These are phyloP conservation scores for Bryconaethiops microstoma DNA, from an alignment of 2,797 vertebrate genomes.

Conservation along the genomic window DNA sequence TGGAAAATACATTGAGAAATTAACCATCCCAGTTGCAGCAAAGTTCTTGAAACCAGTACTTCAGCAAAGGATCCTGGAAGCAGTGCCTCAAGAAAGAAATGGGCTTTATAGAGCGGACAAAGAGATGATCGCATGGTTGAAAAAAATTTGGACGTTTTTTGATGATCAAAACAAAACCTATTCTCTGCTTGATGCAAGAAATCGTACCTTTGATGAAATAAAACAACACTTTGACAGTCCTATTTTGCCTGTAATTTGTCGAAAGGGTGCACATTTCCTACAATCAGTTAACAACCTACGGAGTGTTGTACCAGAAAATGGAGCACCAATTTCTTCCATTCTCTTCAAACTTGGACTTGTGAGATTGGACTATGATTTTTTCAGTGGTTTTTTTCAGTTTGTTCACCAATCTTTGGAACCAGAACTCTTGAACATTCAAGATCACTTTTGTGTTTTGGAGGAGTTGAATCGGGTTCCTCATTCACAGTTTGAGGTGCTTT, in stretches of 20 bases:
- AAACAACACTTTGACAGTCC: conserved; percentile 65
- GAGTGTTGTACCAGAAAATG: conserved; percentile 58
- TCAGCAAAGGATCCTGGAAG: conserved; percentile 52
- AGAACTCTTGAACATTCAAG: conserved; percentile 64
- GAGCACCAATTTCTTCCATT: conserved; percentile 47
- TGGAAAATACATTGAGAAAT: conserved; percentile 54
- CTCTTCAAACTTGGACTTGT: conserved; percentile 74
- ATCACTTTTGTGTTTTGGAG: conserved; percentile 66
- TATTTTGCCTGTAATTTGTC: conserved; percentile 71
- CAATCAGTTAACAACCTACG: conserved; percentile 58
- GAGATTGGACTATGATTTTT: conserved; percentile 55
- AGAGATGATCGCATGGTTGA: conserved; percentile 59
- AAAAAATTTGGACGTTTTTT: conserved; percentile 68
- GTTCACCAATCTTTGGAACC: accelerated
- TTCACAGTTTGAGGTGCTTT: conserved; percentile 65
- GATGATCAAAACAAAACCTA: conserved; percentile 25
- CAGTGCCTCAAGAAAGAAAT: conserved; percentile 53
- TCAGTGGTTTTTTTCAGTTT: accelerated
- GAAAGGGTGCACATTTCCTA: conserved; percentile 61
- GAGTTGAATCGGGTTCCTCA: conserved; percentile 55
- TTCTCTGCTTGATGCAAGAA: too few relatives aligned
- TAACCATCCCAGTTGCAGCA: conserved; percentile 64
- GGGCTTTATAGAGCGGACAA: conserved; percentile 58
- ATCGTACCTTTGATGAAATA: conserved; percentile 52
- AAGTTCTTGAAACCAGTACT: conserved; percentile 61